Base-by-base conservation (phyloP, 2,113 vertebrate genomes). In the Sinocyclocheilus anophthalmus region DNA sequence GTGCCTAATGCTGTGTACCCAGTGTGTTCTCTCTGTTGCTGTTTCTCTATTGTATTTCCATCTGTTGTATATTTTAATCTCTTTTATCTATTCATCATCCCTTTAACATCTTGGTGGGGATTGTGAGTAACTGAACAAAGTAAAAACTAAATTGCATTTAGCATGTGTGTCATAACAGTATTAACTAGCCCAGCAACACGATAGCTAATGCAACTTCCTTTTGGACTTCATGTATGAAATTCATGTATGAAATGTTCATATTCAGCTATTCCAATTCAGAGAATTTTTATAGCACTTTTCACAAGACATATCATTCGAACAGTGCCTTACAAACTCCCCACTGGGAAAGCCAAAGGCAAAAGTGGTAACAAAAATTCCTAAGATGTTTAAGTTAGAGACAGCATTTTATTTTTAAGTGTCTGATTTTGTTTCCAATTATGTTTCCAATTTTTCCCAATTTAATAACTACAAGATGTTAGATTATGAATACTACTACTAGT, bases 81-180 rank as follows among this genome's bases (percentile, higher is more conserved):
- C 22, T 33, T 53, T 11, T 53, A 30, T 53, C 8, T 55, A 75
- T 48, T 48, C n/a, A n/a, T 48, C 13, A 75, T 75, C n/a, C 22
- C 10, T 48, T 48, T 48, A 75, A 48, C 22, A 3, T 24, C 72
- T 24, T 75, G 72, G 22, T 24, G 39, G 42, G 37, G n/a, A 75
- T 24, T 48, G 22, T 75, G 11, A 48, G 12, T n/a, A n/a, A 24
- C 76, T 30, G 26, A 12, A 77, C 9, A 33, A 10, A 0, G 26
- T 30, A 30, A 77, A 76, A 18, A 76, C 7, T 7, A 76, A 55
- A 77, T 76, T 26, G 24, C 48, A 57, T 78, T 80, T 39, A 63
- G 57, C 22, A 42, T 42, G 42, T 24, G 57, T 80, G 33, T 63
- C 57, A 79, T 8, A 78, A 18, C 37, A 73, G 20, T 73, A 42